Base-by-base conservation (phyloP, 2,797 vertebrate species). In the Gymnothorax reevesii region DNA sequence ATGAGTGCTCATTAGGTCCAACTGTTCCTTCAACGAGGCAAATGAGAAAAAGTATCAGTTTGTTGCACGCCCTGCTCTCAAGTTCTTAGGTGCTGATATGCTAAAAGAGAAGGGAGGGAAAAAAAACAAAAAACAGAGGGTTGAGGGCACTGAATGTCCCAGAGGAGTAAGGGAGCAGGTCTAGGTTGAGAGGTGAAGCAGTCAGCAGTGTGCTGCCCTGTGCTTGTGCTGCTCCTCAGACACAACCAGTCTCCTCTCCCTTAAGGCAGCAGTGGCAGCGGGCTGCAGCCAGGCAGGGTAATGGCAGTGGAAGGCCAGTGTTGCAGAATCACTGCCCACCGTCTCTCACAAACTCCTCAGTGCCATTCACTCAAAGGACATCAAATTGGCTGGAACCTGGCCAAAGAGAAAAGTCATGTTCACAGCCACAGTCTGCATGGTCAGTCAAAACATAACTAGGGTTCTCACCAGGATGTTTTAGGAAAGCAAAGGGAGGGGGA, bases 351-450 rank as follows among this genome's bases (percentile, higher is more conserved):
- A 83, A 83, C 69, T 60, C 42, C 75, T 88, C 86, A 85, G 88
- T 86, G 57, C 49, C 64, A 5, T 62, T 97, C 95, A 99, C 92
- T 99, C 98, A 89, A 99, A 99, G 85, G 98, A 99, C 98, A 99
- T 99, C 95, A 99, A 96, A 95, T 99, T 99, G 91, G 98, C 95
- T 92, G 98, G 98, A 92, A 98, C 98, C 98, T 99, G 92, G 49
- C 91, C 89, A 87, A 75, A 75, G 57, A 71, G 33, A 85, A 57
- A 25, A 1, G 80, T 73, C 33, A 42, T 42, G 33, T 1, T 42
- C 33, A 42, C 33, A 42, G 33, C 33, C 33, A 42, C 33, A 42
- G 25, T 22, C 15, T 7, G 25, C 22, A 82, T 12, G 17, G 59
- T 55, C 57, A 64, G 33, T 80, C 59, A 69, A 52, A 84, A 25